Percentiles rank a stretch among this genome's conserved stretches.
phyloP scores from a whole-genome alignment of 2,888 invertebrate genomes.

The Augochlorella aurata region DNA sequence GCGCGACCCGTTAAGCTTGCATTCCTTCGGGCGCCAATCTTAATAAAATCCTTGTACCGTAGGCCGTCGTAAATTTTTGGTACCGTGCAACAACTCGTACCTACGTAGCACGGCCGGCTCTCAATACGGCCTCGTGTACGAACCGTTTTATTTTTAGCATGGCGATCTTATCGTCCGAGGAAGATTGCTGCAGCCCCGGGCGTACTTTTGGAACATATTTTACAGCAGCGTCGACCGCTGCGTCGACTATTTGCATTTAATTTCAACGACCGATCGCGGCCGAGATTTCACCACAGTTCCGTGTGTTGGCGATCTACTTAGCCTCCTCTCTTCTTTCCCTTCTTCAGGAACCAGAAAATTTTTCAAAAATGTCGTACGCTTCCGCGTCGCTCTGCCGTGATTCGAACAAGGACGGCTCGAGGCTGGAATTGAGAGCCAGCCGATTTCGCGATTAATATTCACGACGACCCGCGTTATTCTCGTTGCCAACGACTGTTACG shows the following conservation, averaged over 20 bases:
- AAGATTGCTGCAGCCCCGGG: conserved; percentile 30
- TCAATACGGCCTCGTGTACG: conserved; percentile 5
- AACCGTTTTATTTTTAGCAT: conserved; percentile 44
- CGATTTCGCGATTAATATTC: conserved; percentile 25
- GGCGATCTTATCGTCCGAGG: conserved; percentile 31
- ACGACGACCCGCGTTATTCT: conserved; percentile 7
- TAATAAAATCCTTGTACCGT: conserved; percentile 62
- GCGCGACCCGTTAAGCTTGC: conserved; percentile 62
- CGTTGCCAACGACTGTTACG: conserved; percentile 36
- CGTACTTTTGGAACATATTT: conserved; percentile 19
- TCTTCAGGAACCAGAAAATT: neutral
- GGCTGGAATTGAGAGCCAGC: neutral
- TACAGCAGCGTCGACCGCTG: neutral
- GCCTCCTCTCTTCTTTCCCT: neutral
- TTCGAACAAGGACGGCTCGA: neutral
- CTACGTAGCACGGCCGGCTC: neutral
- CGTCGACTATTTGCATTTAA: conserved; percentile 13
- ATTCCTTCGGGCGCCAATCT: conserved; percentile 60
- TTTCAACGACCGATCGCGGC: neutral
- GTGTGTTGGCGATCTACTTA: neutral
- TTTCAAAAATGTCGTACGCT: conserved; percentile 6
- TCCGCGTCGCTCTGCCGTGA: neutral
- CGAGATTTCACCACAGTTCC: neutral
- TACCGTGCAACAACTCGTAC: conserved; percentile 26
- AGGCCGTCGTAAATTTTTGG: conserved; percentile 55